Percentiles rank a stretch among this genome's conserved stretches.
These are phyloP conservation scores for Choloepus didactylus DNA, from an alignment of 2,797 vertebrate species.

Conservation along the genomic window DNA sequence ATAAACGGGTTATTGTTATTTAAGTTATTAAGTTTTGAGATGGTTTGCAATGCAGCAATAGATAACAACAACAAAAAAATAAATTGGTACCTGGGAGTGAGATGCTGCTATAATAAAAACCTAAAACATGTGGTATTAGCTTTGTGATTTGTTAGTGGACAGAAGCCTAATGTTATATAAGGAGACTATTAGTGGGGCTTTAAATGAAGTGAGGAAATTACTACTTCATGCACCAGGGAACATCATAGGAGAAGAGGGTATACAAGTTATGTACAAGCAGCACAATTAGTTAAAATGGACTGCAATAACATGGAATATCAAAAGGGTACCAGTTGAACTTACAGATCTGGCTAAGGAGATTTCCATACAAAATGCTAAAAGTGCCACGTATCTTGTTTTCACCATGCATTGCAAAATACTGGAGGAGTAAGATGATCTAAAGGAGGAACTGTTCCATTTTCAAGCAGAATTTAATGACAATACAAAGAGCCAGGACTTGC, in stretches of 20 bases:
- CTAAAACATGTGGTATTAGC: neutral
- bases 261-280: neutral
- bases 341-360: neutral
- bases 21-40: neutral
- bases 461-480: neutral
- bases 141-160: neutral
- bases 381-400: neutral
- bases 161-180: neutral
- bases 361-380: neutral
- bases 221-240: neutral
- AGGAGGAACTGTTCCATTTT: neutral
- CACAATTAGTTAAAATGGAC: neutral
- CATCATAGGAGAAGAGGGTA: neutral
- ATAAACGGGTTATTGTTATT: neutral
- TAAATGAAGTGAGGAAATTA: neutral
- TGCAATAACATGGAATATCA: neutral
- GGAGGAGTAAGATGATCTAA: neutral
- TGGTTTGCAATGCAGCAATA: neutral
- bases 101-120: neutral
- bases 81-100: neutral
- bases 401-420: neutral
- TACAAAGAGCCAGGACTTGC: neutral
- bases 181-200: neutral
- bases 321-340: neutral
- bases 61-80: neutral